Conservation (phyloP, 2,113 vertebrate genomes). For the Phalacrocorax aristotelis region DNA sequence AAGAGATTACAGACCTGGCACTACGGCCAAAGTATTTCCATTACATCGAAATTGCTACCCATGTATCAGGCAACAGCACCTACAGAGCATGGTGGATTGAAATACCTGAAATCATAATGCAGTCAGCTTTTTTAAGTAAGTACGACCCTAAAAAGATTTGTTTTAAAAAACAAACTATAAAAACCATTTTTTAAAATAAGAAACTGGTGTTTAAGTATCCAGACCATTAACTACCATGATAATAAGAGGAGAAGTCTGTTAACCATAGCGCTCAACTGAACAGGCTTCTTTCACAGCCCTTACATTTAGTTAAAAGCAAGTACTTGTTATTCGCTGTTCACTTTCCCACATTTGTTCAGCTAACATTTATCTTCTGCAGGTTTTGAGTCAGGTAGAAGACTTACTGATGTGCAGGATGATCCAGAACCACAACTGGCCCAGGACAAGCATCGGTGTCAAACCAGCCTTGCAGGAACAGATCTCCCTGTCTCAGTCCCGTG, state of each 20-base stretch:
- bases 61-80: slow-evolving; percentile 48
- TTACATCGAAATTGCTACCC: slow-evolving; percentile 56
- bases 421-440: neutral
- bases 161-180: neutral
- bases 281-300: neutral
- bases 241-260: neutral
- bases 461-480: neutral
- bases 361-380: neutral
- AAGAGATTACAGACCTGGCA: slow-evolving; percentile 58
- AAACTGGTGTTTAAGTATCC: neutral
- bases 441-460: neutral
- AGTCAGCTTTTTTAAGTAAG: neutral
- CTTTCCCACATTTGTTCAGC: neutral
- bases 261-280: neutral
- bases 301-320: neutral
- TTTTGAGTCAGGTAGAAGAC: neutral
- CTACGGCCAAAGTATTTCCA: slow-evolving; percentile 18
- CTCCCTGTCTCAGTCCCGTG: neutral
- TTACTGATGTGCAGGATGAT: neutral
- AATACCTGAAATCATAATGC: slow-evolving; percentile 8
- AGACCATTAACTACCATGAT: neutral
- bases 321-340: neutral
- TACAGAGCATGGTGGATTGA: slow-evolving; percentile 31
- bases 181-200: neutral
- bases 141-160: neutral